A percentile compares a stretch with the other conserved stretches of the same genome.
Conservation (phyloP, 2,888 invertebrate species). For the Mamestra brassicae region DNA sequence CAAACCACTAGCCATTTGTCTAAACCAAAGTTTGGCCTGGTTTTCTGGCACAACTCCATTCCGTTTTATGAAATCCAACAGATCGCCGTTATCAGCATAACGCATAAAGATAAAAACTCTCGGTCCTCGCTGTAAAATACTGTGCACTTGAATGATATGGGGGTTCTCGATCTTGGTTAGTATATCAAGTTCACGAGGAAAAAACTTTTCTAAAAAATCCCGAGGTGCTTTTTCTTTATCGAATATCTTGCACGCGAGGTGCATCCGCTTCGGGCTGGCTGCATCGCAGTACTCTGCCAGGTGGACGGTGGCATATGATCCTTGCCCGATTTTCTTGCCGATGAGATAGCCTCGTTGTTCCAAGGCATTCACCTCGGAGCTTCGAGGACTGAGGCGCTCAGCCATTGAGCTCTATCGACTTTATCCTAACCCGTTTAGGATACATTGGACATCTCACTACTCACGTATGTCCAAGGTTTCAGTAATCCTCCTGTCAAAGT, state of each 20-base stretch:
- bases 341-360: conserved; percentile 96
- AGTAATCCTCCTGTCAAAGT: conserved; percentile 85
- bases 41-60: conserved; percentile 95
- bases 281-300: conserved; percentile 95
- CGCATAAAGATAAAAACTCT: conserved; percentile 98
- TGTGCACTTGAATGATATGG: conserved; percentile 97
- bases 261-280: conserved; percentile 93
- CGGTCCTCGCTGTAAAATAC: conserved; percentile 95
- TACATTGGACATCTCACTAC: conserved; percentile 90
- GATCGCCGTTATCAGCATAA: conserved; percentile 97
- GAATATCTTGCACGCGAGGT: conserved; percentile 97
- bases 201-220: conserved; percentile 97
- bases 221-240: conserved; percentile 96
- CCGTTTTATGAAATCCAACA: conserved; percentile 95
- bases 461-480: conserved; percentile 86
- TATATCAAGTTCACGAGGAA: conserved; percentile 97
- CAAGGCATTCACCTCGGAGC: conserved; percentile 96
- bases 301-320: conserved; percentile 97
- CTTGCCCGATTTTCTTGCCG: conserved; percentile 97
- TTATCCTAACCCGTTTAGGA: conserved; percentile 91
- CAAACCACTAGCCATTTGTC: conserved; percentile 96
- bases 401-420: conserved; percentile 92
- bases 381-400: conserved; percentile 94
- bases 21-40: conserved; percentile 96
- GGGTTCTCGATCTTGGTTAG: conserved; percentile 97